Percentiles rank a stretch among this genome's conserved stretches.
Conservation (phyloP, 1,140 invertebrate genomes). For the Cyrtorhinus lividipennis region DNA sequence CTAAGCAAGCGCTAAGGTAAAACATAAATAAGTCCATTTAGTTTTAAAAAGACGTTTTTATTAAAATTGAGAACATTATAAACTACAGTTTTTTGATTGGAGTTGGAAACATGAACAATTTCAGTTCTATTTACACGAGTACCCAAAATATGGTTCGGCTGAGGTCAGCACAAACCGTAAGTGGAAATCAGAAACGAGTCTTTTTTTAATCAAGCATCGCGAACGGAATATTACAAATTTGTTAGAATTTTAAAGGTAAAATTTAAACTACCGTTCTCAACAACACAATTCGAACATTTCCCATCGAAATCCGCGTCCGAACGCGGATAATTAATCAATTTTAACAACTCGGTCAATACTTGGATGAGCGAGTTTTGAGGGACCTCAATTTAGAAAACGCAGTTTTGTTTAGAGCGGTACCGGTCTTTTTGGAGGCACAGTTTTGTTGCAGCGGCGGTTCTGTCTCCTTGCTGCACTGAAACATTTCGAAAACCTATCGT, state of each 20-base stretch:
- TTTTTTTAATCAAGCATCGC: neutral
- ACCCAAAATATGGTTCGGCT: neutral
- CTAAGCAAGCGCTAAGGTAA: too few species aligned
- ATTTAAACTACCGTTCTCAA: too few species aligned
- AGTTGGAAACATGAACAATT: neutral
- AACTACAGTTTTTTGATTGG: conserved; percentile 4
- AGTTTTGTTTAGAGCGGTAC: conserved; percentile 4
- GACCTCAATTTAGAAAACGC: neutral
- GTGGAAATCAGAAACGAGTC: neutral
- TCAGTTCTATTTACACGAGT: neutral
- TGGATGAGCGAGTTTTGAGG: too few species aligned
- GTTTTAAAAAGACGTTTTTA: neutral
- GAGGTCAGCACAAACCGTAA: neutral
- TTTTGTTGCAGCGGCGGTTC: conserved; percentile 15
- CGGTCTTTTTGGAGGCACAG: conserved; percentile 21
- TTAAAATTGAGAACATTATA: neutral
- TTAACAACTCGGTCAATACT: too few species aligned
- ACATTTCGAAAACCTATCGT: conserved; percentile 8
- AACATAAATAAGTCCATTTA: too few species aligned
- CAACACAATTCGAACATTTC: too few species aligned
- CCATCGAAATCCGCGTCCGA: too few species aligned
- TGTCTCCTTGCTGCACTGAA: conserved; percentile 18
- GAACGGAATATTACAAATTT: neutral
- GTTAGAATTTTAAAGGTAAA: neutral
- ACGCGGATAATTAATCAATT: too few species aligned